These are phyloP conservation scores for Aulostomus chinensis DNA, from an alignment of 2,797 vertebrate species.

Conservation along the genomic window DNA sequence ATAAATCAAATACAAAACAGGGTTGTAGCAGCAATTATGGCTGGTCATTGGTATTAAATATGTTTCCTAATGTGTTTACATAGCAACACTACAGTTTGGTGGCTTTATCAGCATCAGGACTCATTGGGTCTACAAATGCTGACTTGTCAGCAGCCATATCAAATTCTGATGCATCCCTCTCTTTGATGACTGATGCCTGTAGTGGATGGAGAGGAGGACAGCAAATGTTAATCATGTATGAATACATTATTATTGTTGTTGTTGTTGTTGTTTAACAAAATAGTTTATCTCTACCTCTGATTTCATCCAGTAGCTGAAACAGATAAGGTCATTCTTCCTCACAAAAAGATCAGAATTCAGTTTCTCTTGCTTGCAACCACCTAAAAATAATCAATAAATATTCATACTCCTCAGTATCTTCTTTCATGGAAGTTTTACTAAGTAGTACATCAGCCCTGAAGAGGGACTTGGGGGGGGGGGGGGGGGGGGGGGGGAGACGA, in stretches of 20 bases:
- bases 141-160: constrained; percentile 52
- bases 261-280: background rate
- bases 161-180: constrained; percentile 52
- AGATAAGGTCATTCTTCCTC: constrained; percentile 70
- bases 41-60: constrained; percentile 1
- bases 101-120: constrained; percentile 44
- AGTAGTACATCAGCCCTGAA: background rate
- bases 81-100: constrained; percentile 68
- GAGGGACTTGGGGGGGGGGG: background rate
- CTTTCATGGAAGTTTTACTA: background rate
- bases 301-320: constrained; percentile 53
- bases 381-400: constrained; percentile 40
- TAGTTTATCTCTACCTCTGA: constrained; percentile 62
- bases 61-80: background rate
- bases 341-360: constrained; percentile 73
- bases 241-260: background rate
- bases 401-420: background rate
- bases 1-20: background rate
- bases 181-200: constrained; percentile 49
- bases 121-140: constrained; percentile 43
- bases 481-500: background rate
- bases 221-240: background rate
- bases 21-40: background rate
- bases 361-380: constrained; percentile 78
- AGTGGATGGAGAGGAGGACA: constrained; percentile 9